A percentile compares a stretch with the other conserved stretches of the same genome.
Evolutionary conservation across 2,888 invertebrate species (phyloP).

Genomic region (Phlogophora meticulosa): DNA sequence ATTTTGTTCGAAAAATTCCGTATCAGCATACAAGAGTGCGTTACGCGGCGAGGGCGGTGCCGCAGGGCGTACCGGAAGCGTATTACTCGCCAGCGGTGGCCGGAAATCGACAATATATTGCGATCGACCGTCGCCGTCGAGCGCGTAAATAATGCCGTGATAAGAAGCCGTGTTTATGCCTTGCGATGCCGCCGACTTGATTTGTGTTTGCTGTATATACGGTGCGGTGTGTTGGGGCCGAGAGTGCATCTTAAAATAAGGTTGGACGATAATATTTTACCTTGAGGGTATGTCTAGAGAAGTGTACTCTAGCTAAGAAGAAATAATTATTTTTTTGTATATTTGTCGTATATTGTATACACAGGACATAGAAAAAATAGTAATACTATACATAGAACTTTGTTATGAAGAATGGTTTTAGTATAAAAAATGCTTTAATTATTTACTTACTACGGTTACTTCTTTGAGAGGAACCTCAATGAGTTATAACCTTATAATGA

Average conservation of each 20-base stretch:
- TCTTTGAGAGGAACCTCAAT: too few species aligned
- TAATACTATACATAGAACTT: too few species aligned
- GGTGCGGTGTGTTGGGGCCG: conserved; percentile 5
- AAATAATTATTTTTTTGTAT: too few species aligned
- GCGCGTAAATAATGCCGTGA: conserved; percentile 78
- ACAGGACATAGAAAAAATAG: too few species aligned
- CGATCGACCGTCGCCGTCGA: conserved; percentile 74
- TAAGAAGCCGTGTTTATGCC: conserved; percentile 79
- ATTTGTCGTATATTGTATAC: too few species aligned
- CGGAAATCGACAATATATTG: conserved; percentile 89
- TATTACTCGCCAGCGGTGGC: conserved; percentile 88
- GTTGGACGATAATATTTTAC: background rate
- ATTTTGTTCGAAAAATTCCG: conserved; percentile 34
- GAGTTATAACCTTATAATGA: too few species aligned
- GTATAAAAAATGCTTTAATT: too few species aligned
- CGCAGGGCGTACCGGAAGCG: conserved; percentile 85
- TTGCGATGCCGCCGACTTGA: conserved; percentile 62
- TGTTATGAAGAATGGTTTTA: too few species aligned
- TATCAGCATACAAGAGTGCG: conserved; percentile 60
- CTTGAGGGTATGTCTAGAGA: background rate
- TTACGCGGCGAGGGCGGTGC: conserved; percentile 72
- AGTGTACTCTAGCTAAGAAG: too few species aligned
- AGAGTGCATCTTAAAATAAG: conserved; percentile 29
- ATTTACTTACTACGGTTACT: too few species aligned
- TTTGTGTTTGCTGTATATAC: conserved; percentile 63